phyloP scores from a whole-genome alignment of 2,797 vertebrate genomes.

The Sternarchorhynchus goeldii region DNA sequence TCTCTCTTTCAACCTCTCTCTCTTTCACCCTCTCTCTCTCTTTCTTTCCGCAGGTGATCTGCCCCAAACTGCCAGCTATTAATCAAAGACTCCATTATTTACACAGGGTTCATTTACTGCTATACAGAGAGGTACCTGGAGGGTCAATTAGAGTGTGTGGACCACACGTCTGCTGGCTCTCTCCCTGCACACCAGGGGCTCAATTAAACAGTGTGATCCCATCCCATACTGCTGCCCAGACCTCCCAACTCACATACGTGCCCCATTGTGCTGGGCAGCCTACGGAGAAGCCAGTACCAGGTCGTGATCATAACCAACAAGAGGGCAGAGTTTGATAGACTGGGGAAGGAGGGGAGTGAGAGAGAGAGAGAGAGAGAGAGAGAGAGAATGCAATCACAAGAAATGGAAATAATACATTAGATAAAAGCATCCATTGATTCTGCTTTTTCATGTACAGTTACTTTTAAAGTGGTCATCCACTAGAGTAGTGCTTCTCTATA shows the following conservation, averaged over 20 bases:
- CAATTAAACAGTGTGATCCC: slow-evolving; percentile 87
- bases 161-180: slow-evolving; percentile 79
- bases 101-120: slow-evolving; percentile 85
- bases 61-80: slow-evolving; percentile 78
- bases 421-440: slow-evolving; percentile 39
- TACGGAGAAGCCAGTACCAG: slow-evolving; percentile 64
- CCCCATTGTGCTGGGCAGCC: slow-evolving; percentile 73
- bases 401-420: slow-evolving; percentile 39
- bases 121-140: slow-evolving; percentile 73
- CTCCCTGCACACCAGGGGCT: slow-evolving; percentile 84
- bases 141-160: slow-evolving; percentile 90
- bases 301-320: slow-evolving; percentile 42
- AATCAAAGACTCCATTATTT: slow-evolving; percentile 87
- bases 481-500: slow-evolving; percentile 16
- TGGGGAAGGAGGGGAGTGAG: too few species aligned
- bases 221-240: slow-evolving; percentile 64
- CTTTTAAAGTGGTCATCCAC: slow-evolving; percentile 31
- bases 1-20: slow-evolving; percentile 16
- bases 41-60: slow-evolving; percentile 59
- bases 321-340: slow-evolving; percentile 23
- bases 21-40: slow-evolving; percentile 11
- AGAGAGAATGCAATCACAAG: background rate
- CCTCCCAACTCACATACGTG: slow-evolving; percentile 52
- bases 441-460: slow-evolving; percentile 30
- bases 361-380: background rate